These are phyloP conservation scores for Tachysurus fulvidraco DNA, from an alignment of 2,113 vertebrate genomes.

Conservation along the genomic window DNA sequence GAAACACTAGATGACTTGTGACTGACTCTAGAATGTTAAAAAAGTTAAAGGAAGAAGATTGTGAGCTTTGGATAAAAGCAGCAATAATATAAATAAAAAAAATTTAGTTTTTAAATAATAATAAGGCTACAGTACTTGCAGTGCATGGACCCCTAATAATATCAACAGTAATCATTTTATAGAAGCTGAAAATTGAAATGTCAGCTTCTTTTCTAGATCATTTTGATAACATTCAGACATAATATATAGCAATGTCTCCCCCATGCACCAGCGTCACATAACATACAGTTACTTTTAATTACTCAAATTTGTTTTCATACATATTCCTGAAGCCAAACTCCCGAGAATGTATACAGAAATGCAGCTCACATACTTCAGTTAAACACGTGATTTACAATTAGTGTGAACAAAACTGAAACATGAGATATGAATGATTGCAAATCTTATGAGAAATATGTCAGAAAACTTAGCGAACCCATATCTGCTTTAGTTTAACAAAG, in stretches of 20 bases:
- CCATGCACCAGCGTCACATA: slow-evolving; percentile 3
- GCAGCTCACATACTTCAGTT: background rate
- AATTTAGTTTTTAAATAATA: background rate
- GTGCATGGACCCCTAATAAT: background rate
- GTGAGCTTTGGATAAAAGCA: background rate
- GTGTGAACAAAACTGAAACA: background rate
- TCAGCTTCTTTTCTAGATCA: background rate
- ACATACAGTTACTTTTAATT: background rate
- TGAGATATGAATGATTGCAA: background rate
- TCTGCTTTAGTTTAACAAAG: background rate
- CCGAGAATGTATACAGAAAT: background rate
- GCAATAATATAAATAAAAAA: background rate
- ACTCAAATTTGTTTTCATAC: background rate
- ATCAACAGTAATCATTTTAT: background rate
- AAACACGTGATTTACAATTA: background rate
- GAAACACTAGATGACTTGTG: slow-evolving; percentile 87
- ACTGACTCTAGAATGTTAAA: slow-evolving; percentile 89
- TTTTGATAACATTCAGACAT: background rate
- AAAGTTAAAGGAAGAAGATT: slow-evolving; percentile 43
- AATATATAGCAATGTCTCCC: background rate
- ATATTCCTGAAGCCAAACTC: slow-evolving; percentile 7
- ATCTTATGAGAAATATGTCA: background rate
- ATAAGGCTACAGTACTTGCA: background rate
- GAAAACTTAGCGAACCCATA: background rate
- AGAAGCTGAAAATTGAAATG: background rate